Evolutionary conservation across 2,888 invertebrate genomes (phyloP).

Genomic region (Drosophila recens): DNA sequence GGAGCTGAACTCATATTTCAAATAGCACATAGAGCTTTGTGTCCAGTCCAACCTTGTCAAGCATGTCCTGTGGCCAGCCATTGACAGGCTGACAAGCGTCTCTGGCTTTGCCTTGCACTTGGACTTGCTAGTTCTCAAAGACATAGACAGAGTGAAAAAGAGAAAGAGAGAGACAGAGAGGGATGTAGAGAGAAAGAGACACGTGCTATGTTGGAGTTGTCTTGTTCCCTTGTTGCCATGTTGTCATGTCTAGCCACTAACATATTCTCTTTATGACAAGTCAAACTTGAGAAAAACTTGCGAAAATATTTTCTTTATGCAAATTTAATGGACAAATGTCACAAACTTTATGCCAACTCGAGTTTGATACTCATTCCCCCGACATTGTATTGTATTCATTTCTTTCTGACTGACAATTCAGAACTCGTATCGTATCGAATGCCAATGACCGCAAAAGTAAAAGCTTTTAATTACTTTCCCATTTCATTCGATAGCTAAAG

Average conservation of each 20-base stretch:
- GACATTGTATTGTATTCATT: slow-evolving; percentile 23
- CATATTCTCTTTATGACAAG: slow-evolving; percentile 65
- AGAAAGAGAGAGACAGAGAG: neutral
- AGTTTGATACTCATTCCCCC: neutral
- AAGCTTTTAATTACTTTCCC: slow-evolving; percentile 60
- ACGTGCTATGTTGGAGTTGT: slow-evolving; percentile 8
- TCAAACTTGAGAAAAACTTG: slow-evolving; percentile 39
- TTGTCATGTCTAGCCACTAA: slow-evolving; percentile 40
- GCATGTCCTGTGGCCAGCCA: slow-evolving; percentile 61
- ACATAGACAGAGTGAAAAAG: neutral
- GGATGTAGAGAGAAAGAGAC: neutral
- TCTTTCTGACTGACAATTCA: neutral
- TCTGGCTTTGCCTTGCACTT: slow-evolving; percentile 39
- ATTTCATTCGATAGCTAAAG: slow-evolving; percentile 45
- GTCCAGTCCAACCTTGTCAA: slow-evolving; percentile 39
- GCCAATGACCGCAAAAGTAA: slow-evolving; percentile 64
- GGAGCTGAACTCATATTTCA: slow-evolving; percentile 68
- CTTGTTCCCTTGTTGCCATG: slow-evolving; percentile 15
- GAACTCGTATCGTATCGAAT: neutral
- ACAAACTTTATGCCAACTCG: slow-evolving; percentile 42
- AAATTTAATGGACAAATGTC: slow-evolving; percentile 65
- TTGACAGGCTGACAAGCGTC: slow-evolving; percentile 50
- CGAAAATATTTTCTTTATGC: slow-evolving; percentile 54
- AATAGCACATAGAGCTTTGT: slow-evolving; percentile 38
- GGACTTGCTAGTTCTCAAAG: slow-evolving; percentile 10